These are phyloP conservation scores for Scalopus aquaticus DNA, from an alignment of 2,113 vertebrate genomes.

Conservation along the genomic window DNA sequence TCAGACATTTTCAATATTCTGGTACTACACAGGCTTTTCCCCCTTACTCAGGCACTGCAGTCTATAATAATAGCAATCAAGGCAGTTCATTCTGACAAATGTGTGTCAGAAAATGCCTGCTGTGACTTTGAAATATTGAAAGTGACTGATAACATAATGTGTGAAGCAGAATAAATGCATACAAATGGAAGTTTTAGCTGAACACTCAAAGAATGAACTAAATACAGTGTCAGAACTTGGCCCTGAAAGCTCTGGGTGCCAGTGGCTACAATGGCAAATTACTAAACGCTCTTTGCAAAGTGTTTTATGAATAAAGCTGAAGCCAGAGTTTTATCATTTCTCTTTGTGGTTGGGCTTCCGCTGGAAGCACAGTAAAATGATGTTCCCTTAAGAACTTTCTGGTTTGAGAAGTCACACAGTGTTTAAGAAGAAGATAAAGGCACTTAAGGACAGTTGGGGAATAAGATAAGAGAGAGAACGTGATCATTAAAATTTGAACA, in stretches of 20 bases:
- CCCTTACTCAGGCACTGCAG: slow-evolving; percentile 77
- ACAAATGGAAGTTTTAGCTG: slow-evolving; percentile 85
- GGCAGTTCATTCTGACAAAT: slow-evolving; percentile 85
- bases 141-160: slow-evolving; percentile 88
- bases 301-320: slow-evolving; percentile 79
- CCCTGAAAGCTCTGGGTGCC: slow-evolving; percentile 70
- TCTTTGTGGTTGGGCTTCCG: slow-evolving; percentile 39
- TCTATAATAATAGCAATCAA: slow-evolving; percentile 86
- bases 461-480: background rate
- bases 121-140: slow-evolving; percentile 87
- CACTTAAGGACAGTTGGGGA: background rate
- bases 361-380: slow-evolving; percentile 56
- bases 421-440: slow-evolving; percentile 53
- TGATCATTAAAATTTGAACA: background rate
- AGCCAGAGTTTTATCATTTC: slow-evolving; percentile 63
- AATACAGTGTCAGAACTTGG: slow-evolving; percentile 76
- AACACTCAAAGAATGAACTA: slow-evolving; percentile 83
- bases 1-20: slow-evolving; percentile 79
- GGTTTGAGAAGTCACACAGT: slow-evolving; percentile 41
- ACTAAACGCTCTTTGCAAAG: slow-evolving; percentile 80
- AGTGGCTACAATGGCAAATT: slow-evolving; percentile 80
- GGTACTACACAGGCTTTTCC: slow-evolving; percentile 63
- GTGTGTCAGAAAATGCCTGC: slow-evolving; percentile 83
- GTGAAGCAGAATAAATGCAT: slow-evolving; percentile 87
- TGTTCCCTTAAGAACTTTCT: slow-evolving; percentile 55